These are phyloP conservation scores for Congeria kusceri DNA, from an alignment of 2,888 invertebrate genomes.

Conservation along the genomic window DNA sequence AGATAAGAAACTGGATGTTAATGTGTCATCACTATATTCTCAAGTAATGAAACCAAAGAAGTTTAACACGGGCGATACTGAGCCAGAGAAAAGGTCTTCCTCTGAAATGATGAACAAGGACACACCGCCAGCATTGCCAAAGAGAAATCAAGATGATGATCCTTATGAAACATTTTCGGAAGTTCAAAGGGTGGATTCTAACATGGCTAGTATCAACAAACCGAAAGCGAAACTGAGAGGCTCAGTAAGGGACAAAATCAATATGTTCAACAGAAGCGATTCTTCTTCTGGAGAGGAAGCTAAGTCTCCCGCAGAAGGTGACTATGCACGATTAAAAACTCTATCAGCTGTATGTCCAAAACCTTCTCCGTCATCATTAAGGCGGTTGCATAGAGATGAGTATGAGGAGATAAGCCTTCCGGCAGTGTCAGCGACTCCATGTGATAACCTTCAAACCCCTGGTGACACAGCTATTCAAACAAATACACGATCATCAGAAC, in stretches of 20 bases:
- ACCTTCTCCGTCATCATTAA: constrained; percentile 26
- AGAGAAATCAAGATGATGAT: neutral
- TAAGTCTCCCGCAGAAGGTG: constrained; percentile 25
- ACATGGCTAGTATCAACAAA: neutral
- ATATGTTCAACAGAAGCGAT: constrained; percentile 41
- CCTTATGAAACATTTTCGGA: constrained; percentile 50
- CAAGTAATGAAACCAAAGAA: constrained; percentile 57
- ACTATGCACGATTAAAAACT: constrained; percentile 39
- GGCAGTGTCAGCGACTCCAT: neutral
- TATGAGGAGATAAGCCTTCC: constrained; percentile 61
- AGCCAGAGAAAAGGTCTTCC: neutral
- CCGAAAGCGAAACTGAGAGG: constrained; percentile 4
- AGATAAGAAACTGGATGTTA: neutral
- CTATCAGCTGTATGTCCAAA: constrained; percentile 30
- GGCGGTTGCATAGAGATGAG: constrained; percentile 25
- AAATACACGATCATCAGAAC: constrained; percentile 9
- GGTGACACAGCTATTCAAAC: constrained; percentile 22
- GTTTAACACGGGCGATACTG: constrained; percentile 35
- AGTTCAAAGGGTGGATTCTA: neutral
- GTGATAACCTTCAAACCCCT: constrained; percentile 3
- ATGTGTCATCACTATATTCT: constrained; percentile 45
- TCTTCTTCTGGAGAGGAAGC: constrained; percentile 28
- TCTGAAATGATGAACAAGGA: neutral
- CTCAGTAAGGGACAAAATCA: constrained; percentile 55
- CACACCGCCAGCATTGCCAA: neutral